Evolutionary conservation across 2,113 vertebrate genomes (phyloP), one percentile per base, ranked within the genome.

Genomic region (Meleagris gallopavo): DNA sequence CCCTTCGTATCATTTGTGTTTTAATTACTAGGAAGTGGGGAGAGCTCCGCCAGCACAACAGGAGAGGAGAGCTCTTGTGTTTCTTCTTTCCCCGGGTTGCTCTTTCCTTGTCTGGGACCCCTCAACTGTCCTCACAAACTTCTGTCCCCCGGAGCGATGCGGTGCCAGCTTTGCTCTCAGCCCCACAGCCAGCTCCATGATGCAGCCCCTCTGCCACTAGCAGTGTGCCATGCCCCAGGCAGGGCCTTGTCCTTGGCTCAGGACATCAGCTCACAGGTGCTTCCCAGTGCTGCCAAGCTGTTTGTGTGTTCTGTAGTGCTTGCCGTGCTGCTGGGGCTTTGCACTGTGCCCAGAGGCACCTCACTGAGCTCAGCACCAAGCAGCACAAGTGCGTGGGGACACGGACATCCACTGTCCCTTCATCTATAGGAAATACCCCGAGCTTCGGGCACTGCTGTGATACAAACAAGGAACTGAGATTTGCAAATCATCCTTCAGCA

Each of bases 311-410:
- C 52, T 8, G 57, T 17, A 10, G 50, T 12, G 0, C 2, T 7
- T 30, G 30, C 27, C 13, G 2, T 10, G 1, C 15, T 29, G 48
- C 57, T 6, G 1, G 6, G 15, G 54, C 71, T 32, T 25, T 5
- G 65, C 6, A 79, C 29, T 7, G 21, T 2, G 0, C 7, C 1
- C 8, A 10, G 36, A 84, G 74, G 10, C 50, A 11, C 22, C 22
- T 0, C 29, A 0, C 11, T 2, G 0, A 7, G 45, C 11, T 0
- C 3, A 0, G 57, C 67, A 38, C 58, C 0, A 2, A 3, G 65
- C 3, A 22, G 25, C 79, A 10, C 43, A 3, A 55, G 9, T 18
- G 17, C 17, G 43, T 38, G 4, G 58, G 84, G 66, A 24, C 61
- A 4, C 1, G 58, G 77, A 34, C 16, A 19, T 15, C 22, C 0